Evolutionary conservation across 2,113 vertebrate species (phyloP).

Genomic region (Pelusios castaneus): DNA sequence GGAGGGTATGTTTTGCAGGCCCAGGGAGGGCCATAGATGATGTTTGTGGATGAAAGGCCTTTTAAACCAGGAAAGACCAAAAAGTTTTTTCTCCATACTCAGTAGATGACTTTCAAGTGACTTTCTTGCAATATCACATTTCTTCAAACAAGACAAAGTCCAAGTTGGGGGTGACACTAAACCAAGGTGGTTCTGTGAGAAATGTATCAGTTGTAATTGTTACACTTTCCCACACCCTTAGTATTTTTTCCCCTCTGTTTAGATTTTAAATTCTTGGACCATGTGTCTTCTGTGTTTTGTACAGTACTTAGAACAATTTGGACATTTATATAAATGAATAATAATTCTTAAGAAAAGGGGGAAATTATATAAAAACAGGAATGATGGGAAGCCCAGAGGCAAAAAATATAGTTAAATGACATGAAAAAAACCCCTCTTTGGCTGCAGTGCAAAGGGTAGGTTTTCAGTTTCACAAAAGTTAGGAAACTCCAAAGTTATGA

Average conservation of each 20-base stretch:
- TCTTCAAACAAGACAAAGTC: not conserved
- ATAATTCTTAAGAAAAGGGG: not conserved
- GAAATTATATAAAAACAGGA: not conserved
- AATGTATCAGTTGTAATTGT: not conserved
- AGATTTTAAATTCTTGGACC: not conserved
- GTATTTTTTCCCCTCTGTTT: not conserved
- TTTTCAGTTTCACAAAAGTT: not conserved
- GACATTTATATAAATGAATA: not conserved
- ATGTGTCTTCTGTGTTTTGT: not conserved
- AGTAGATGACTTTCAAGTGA: not conserved
- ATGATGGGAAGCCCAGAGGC: not conserved
- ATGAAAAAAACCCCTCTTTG: not conserved
- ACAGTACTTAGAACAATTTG: not conserved
- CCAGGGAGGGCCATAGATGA: not conserved
- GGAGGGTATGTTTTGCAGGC: not conserved
- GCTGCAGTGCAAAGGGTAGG: not conserved
- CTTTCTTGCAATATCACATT: not conserved
- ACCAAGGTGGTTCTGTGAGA: not conserved
- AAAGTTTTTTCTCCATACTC: fast-evolving
- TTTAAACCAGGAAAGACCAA: not conserved
- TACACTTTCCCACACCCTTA: not conserved
- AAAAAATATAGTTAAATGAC: not conserved
- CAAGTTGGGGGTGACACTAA: not conserved
- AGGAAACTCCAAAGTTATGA: not conserved
- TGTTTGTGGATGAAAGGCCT: not conserved